A percentile compares a stretch with the other conserved stretches of the same genome.
Evolutionary conservation across 2,797 vertebrate genomes (phyloP).

Genomic region (Acanthis flammea): DNA sequence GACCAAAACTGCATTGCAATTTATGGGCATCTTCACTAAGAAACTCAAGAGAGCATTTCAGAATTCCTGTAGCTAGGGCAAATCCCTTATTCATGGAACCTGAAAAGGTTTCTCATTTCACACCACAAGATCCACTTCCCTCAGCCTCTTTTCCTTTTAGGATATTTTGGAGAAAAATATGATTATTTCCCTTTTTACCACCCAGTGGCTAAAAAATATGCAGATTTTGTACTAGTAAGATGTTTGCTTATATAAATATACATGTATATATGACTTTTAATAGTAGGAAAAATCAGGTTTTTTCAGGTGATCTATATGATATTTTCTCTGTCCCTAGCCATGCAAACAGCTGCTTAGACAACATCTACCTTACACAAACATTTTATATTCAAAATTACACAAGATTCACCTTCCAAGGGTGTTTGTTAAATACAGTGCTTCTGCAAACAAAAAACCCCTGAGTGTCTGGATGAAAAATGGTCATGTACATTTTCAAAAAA

Average conservation of each 20-base stretch:
- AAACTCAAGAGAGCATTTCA: not conserved
- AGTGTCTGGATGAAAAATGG: not conserved
- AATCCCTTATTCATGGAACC: not conserved
- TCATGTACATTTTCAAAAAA: not conserved
- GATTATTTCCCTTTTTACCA: not conserved
- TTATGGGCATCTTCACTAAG: not conserved
- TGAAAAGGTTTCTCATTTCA: not conserved
- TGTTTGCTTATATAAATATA: not conserved
- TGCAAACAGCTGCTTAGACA: not conserved
- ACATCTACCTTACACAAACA: not conserved
- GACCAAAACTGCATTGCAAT: not conserved
- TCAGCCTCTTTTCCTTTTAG: not conserved
- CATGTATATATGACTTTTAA: not conserved
- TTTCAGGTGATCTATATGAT: not conserved
- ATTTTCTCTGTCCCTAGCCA: not conserved
- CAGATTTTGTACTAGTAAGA: not conserved
- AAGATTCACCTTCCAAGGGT: not conserved
- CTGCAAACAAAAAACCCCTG: rapidly evolving
- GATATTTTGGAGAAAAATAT: not conserved
- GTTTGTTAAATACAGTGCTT: not conserved
- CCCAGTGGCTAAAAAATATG: not conserved
- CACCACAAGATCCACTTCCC: not conserved
- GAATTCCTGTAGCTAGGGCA: not conserved
- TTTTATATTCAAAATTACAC: not conserved
- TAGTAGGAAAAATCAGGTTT: not conserved